Evolutionary conservation across 1,140 invertebrate genomes (phyloP).

Genomic region (Ganaspis sp.): DNA sequence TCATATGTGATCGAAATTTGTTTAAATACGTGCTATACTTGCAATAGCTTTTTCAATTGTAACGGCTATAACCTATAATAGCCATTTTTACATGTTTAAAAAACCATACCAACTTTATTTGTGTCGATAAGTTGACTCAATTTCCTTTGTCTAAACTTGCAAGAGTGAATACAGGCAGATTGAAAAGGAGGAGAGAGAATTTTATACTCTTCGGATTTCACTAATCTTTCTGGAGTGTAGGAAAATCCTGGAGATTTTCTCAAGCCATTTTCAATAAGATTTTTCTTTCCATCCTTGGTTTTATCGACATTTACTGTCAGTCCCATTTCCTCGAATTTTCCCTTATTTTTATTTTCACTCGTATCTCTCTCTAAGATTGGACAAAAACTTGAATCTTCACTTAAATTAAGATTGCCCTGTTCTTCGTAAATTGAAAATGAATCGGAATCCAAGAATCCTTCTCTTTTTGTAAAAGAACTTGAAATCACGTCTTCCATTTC

Average conservation of each 20-base stretch:
- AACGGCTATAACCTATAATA: no score
- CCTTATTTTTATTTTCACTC: slow-evolving; percentile 39
- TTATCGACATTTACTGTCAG: slow-evolving; percentile 45
- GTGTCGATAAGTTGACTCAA: slow-evolving; percentile 54
- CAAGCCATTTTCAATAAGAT: not conserved
- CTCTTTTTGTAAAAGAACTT: not conserved
- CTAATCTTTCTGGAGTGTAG: slow-evolving; percentile 69
- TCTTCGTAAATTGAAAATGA: slow-evolving; percentile 45
- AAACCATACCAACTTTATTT: slow-evolving; percentile 52
- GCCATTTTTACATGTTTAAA: no score
- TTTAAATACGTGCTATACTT: no score
- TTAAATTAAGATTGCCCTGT: slow-evolving; percentile 45
- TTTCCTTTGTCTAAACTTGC: slow-evolving; percentile 29
- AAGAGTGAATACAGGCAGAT: slow-evolving; percentile 20
- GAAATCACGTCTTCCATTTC: slow-evolving; percentile 40
- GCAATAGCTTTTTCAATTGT: no score
- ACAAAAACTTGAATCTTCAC: slow-evolving; percentile 39
- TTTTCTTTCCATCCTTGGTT: slow-evolving; percentile 54
- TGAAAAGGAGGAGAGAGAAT: slow-evolving; percentile 62
- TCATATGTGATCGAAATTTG: no score
- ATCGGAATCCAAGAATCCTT: not conserved
- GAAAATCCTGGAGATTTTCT: slow-evolving; percentile 47
- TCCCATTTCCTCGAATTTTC: slow-evolving; percentile 51
- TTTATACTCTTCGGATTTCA: slow-evolving; percentile 63
- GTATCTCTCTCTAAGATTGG: slow-evolving; percentile 41